Evolutionary conservation across 2,797 vertebrate genomes (phyloP), one percentile per base, ranked within the genome.

Genomic region (Manis javanica): DNA sequence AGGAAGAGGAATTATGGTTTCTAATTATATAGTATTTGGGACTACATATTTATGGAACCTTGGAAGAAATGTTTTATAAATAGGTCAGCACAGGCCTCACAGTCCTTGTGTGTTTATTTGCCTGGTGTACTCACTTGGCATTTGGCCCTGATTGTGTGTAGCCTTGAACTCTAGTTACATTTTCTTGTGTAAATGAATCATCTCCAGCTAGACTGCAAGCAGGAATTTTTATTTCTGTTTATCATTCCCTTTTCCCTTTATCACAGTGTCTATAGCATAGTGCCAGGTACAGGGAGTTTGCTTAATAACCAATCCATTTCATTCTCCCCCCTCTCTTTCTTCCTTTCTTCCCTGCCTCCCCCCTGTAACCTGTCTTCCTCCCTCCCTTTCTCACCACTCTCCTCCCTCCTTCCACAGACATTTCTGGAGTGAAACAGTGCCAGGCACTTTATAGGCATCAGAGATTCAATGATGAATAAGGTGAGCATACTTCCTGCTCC

Each of bases 31-130:
- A 77, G 94, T 51, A 49, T 81, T 93, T 29, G 75, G 84, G 89
- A 92, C 88, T 39, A 34, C 21, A 8, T 89, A 91, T 96, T 96
- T 94, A 94, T 81, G 81, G 92, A 91, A 39, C 55, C 77, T 94
- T 92, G 92, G 90, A 95, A 95, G 92, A 96, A 79, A 86, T 34
- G 9, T 51, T 61, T 97, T 89, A 90, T 72, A 91, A 97, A 97
- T 92, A 92, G 94, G 94, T 92, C 95, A 81, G 37, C 66, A 61
- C n/a, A 72, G 64, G 18, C 64, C 42, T 82, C 12, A 7, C 2
- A 9, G 51, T 75, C 79, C 55, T 68, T 57, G 15, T 53, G 39
- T 92, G 78, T 97, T 68, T 94, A 42, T 91, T 85, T 71, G 86
- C 90, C 71, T 75, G 82, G 83, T 69, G 39, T 71, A 57, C 42